phyloP scores from a whole-genome alignment of 2,797 vertebrate genomes.

The Pipistrellus pipistrellus region DNA sequence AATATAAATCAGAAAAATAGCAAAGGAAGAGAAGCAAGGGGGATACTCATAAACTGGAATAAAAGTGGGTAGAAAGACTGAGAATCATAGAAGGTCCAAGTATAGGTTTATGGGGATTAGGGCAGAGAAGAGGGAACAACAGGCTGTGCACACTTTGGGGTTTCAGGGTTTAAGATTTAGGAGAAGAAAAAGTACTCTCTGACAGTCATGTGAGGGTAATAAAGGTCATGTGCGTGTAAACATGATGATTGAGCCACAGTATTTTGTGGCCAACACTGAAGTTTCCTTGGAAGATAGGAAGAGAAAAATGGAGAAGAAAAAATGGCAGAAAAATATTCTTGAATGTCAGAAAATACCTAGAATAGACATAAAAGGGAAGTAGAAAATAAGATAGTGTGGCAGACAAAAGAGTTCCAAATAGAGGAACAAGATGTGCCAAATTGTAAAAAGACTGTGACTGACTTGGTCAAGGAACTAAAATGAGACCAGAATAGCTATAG shows the following conservation, averaged over 20 bases:
- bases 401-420: background rate
- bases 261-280: background rate
- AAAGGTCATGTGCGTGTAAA: background rate
- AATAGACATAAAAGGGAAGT: background rate
- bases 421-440: background rate
- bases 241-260: background rate
- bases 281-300: background rate
- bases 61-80: background rate
- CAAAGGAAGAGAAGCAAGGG: background rate
- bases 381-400: background rate
- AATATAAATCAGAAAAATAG: background rate
- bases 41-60: background rate
- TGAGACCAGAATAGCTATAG: background rate
- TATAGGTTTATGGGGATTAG: background rate
- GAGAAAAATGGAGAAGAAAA: background rate
- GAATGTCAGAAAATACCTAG: background rate
- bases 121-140: background rate
- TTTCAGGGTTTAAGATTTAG: background rate
- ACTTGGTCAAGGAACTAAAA: background rate
- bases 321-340: background rate
- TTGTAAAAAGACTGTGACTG: background rate
- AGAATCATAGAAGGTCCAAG: background rate
- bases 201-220: background rate
- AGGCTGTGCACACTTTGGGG: background rate
- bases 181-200: background rate